These are phyloP conservation scores for Tauraco hartlaubi DNA, from an alignment of 2,797 vertebrate genomes.

Conservation along the genomic window DNA sequence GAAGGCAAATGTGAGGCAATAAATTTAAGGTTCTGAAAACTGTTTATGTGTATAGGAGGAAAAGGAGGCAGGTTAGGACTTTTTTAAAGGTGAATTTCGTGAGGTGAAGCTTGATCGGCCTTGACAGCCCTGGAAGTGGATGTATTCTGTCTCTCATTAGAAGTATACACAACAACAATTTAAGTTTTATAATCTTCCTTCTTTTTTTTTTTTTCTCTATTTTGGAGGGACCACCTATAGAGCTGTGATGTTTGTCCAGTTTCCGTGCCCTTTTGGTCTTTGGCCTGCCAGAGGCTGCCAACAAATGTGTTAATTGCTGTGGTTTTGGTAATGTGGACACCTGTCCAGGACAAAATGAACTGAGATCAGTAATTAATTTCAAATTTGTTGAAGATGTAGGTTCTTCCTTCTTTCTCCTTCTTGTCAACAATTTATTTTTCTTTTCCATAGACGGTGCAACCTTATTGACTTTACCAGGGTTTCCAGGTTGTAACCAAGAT, in stretches of 20 bases:
- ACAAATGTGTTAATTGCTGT: conserved; percentile 16
- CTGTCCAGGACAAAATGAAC: neutral
- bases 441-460: neutral
- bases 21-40: conserved; percentile 18
- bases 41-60: neutral
- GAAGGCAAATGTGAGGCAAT: neutral
- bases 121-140: neutral
- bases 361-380: neutral
- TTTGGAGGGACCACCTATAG: neutral
- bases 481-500: neutral
- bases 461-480: neutral
- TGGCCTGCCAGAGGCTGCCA: neutral
- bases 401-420: neutral
- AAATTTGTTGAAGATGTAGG: neutral
- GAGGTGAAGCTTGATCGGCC: neutral
- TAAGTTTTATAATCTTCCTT: neutral
- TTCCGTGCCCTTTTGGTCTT: neutral
- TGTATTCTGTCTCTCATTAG: neutral
- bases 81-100: neutral
- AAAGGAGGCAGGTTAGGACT: neutral
- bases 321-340: neutral
- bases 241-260: neutral
- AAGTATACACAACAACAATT: neutral
- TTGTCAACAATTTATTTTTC: conserved; percentile 6
- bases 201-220: neutral